phyloP scores from a whole-genome alignment of 2,113 vertebrate species.

The Macaca nemestrina region DNA sequence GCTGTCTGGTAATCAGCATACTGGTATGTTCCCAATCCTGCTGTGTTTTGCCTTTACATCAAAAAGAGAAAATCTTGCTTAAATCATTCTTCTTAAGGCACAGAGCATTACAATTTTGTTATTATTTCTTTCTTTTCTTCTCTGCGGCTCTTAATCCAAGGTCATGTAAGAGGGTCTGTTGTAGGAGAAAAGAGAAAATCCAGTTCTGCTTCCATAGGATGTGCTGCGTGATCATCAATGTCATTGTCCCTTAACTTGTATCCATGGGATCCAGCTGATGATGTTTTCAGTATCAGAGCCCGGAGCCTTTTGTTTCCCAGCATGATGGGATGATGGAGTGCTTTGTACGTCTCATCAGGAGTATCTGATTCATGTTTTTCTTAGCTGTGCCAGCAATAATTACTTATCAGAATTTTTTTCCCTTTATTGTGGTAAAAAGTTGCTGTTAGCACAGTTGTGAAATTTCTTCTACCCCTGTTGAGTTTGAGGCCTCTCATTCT shows the following conservation, averaged over 20 bases:
- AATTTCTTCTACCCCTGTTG: not conserved
- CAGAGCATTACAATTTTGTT: constrained; percentile 40
- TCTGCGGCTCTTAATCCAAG: not conserved
- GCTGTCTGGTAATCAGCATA: not conserved
- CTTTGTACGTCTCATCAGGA: not conserved
- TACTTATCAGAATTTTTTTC: not conserved
- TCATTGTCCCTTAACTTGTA: not conserved
- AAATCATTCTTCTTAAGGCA: constrained; percentile 21
- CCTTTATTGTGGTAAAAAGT: not conserved
- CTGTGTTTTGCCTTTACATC: constrained; percentile 34
- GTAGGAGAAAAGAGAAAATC: not conserved
- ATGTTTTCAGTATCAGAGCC: not conserved
- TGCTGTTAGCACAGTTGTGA: not conserved
- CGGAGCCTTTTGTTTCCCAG: constrained; percentile 10
- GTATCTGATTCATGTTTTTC: constrained; percentile 36
- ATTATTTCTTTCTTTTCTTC: constrained; percentile 32
- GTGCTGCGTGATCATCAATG: not conserved
- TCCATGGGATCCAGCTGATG: not conserved
- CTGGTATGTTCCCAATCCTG: not conserved
- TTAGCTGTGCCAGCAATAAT: constrained; percentile 35
- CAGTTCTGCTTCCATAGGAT: not conserved
- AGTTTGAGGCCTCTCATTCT: not conserved
- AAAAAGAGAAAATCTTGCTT: constrained; percentile 40
- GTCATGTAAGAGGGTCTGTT: not conserved
- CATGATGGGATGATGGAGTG: not conserved